Evolutionary conservation across 2,113 vertebrate species (phyloP).

Genomic region (Brachionichthys hirsutus): DNA sequence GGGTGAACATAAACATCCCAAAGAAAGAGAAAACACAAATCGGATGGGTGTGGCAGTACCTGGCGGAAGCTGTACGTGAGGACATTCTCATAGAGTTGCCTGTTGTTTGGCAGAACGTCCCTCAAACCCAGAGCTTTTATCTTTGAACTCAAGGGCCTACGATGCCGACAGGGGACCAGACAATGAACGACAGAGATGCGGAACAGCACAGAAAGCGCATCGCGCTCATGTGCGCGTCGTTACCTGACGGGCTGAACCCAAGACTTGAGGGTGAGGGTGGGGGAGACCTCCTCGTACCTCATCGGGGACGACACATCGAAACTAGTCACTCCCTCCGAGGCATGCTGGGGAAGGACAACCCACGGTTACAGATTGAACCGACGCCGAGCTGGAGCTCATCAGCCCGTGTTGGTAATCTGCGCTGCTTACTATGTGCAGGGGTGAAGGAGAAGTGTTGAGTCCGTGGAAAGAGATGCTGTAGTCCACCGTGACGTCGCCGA

Average conservation of each 20-base stretch:
- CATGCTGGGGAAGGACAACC: constrained; percentile 79
- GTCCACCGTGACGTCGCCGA: constrained; percentile 91
- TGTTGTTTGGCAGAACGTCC: constrained; percentile 93
- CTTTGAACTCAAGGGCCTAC: constrained; percentile 89
- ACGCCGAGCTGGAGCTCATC: background rate
- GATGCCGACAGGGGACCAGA: constrained; percentile 24
- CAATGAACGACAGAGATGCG: background rate
- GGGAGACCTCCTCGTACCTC: constrained; percentile 93
- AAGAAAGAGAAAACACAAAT: background rate
- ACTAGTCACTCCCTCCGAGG: constrained; percentile 90
- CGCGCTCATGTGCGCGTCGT: background rate
- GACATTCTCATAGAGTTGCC: constrained; percentile 93
- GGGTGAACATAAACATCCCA: background rate
- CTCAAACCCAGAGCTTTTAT: constrained; percentile 90
- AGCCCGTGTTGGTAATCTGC: background rate
- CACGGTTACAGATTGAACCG: background rate
- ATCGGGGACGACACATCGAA: constrained; percentile 91
- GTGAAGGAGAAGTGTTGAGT: constrained; percentile 84
- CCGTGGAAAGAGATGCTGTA: constrained; percentile 95
- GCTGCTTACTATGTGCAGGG: constrained; percentile 90
- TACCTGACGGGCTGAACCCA: constrained; percentile 97
- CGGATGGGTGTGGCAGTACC: constrained; percentile 65
- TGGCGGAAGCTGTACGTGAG: constrained; percentile 96
- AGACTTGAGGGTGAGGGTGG: constrained; percentile 91
- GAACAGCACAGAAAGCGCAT: background rate